Conservation (phyloP, 1,140 invertebrate species). For the Tribolium madens region DNA sequence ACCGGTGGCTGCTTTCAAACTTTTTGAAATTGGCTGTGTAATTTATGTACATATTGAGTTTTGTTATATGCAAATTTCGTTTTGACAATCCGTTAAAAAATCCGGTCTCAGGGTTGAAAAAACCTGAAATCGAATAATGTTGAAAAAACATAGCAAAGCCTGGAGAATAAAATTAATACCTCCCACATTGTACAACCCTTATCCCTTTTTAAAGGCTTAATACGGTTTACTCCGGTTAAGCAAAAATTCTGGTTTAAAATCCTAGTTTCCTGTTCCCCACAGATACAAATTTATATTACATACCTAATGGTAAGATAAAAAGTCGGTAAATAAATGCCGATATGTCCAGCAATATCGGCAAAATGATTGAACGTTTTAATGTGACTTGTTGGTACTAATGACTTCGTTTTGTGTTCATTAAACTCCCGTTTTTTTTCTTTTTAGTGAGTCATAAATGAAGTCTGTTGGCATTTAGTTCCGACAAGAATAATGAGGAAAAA, state of each 20-base stretch:
- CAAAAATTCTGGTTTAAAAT: neutral
- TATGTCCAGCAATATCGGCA: neutral
- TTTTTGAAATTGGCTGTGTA: neutral
- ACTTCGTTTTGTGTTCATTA: constrained; percentile 9
- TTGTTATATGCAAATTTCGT: constrained; percentile 21
- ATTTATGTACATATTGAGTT: constrained; percentile 29
- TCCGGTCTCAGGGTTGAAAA: neutral
- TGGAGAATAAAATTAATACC: constrained; percentile 8
- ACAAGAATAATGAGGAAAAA: neutral
- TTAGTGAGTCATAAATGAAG: neutral
- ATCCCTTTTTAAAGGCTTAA: neutral
- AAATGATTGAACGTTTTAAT: neutral
- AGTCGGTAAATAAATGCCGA: neutral
- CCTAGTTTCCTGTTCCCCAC: neutral
- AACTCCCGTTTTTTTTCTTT: neutral
- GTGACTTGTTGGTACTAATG: neutral
- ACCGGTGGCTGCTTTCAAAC: neutral
- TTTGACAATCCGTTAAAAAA: constrained; percentile 1
- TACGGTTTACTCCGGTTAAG: neutral
- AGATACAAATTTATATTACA: too few relatives aligned
- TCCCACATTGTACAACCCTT: neutral
- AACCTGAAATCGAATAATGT: neutral
- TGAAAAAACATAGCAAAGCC: constrained; percentile 1
- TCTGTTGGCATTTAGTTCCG: neutral
- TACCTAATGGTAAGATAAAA: too few relatives aligned